These are phyloP conservation scores for Cliona cf. orientalis DNA, from an alignment of 37 sponge, comb jelly and placozoan genomes.

Conservation along the genomic window DNA sequence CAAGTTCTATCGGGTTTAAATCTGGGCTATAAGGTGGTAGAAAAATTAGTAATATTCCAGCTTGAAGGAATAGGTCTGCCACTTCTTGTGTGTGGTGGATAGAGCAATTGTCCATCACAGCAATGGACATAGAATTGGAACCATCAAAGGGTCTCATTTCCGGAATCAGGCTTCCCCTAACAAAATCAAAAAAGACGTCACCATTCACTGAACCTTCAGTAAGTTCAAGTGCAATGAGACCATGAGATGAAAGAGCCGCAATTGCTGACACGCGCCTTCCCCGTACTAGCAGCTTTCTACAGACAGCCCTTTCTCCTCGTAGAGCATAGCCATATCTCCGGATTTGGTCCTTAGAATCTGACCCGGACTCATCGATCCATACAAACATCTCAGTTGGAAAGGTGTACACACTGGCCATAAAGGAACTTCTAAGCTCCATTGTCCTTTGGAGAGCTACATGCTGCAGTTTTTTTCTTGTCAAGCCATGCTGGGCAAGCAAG, in stretches of 20 bases:
- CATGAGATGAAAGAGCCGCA: slow-evolving; percentile 9
- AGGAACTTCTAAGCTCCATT: neutral
- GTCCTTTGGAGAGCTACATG: neutral
- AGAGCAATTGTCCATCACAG: neutral
- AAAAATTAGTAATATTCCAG: neutral
- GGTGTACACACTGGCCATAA: no score
- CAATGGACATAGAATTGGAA: neutral
- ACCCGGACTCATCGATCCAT: neutral
- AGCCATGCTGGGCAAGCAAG: neutral
- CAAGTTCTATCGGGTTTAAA: neutral
- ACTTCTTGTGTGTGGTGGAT: no score
- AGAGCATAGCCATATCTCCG: slow-evolving; percentile 19
- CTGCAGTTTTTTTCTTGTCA: neutral
- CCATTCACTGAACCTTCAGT: neutral
- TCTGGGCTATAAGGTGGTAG: slow-evolving; percentile 19
- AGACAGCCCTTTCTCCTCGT: slow-evolving; percentile 6
- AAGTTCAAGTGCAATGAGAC: neutral
- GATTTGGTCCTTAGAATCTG: neutral
- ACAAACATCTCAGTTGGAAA: no score
- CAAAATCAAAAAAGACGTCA: no score
- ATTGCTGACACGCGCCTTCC: slow-evolving; percentile 4
- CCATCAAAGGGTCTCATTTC: slow-evolving; percentile 32
- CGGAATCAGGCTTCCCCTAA: no score
- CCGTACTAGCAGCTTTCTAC: neutral
- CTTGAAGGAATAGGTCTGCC: neutral